Evolutionary conservation across 2,888 invertebrate species (phyloP), one percentile per base, ranked within the genome.

Genomic region (Melikaiella ostensackeni): DNA sequence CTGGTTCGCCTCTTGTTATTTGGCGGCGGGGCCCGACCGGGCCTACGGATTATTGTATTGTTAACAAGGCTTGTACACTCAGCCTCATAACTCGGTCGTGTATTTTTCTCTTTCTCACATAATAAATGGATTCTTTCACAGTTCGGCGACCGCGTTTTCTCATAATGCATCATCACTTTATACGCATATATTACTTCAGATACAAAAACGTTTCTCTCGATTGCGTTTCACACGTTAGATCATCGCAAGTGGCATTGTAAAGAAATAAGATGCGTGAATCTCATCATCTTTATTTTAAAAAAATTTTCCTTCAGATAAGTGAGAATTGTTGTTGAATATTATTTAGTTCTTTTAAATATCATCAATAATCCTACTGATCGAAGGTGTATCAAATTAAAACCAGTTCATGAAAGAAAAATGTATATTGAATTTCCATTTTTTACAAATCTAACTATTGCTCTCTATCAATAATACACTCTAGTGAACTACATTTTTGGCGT

Each of bases 61-160:
- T 66, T 46, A 77, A 61, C 75, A 42, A 42, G 21, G 7, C n/a
- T 50, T 35, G 63, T 35, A n/a, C 35, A 63, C 16, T 35, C 35
- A 63, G 11, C n/a, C 35, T 63, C 63, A 63, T 21, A 27, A 30
- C 50, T 46, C 46, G n/a, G 70, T 27, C 13, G 33, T 70, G 30
- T 46, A 70, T 80, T 66, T 79, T 80, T 80, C 79, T 79, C 78
- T 79, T 82, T 82, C 80, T 79, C 80, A 80, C 74, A 76, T 74
- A 75, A 74, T 74, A 77, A 76, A 59, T 61, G 61, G 61, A 46
- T 42, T 59, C 75, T 70, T 74, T 42, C 55, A 46, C 35, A 55
- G 79, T 79, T 81, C 78, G 70, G 59, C 62, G 66, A 76, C 78
- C 80, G 79, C 62, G 21, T 66, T 74, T 77, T 66, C 27, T 16